A percentile compares a stretch with the other conserved stretches of the same genome.
These are phyloP conservation scores for pig (Sus scrofa) DNA, from an alignment of 2,113 vertebrate genomes.

Conservation along the genomic window DNA sequence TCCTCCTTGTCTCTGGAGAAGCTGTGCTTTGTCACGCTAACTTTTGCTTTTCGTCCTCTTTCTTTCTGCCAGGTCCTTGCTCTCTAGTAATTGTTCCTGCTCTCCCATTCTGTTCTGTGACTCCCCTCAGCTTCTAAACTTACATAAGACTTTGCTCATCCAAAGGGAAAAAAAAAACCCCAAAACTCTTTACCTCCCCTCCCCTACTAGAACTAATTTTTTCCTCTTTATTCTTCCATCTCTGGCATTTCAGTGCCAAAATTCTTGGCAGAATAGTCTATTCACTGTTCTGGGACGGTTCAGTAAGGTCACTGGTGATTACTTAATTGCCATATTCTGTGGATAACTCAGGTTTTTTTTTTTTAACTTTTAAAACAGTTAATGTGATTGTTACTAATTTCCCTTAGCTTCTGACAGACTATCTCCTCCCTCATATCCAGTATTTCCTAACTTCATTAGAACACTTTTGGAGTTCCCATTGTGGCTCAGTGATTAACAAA, in stretches of 20 bases:
- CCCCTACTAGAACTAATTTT: background rate
- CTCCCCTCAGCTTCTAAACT: background rate
- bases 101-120: background rate
- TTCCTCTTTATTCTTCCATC: constrained; percentile 28
- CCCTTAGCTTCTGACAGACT: background rate
- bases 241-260: constrained; percentile 44
- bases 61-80: background rate
- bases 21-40: constrained; percentile 21
- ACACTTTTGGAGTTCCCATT: too few relatives aligned
- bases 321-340: constrained; percentile 45
- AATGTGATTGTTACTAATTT: background rate
- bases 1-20: constrained; percentile 29
- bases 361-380: background rate
- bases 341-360: constrained; percentile 59
- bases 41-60: background rate
- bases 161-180: background rate
- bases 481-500: too few relatives aligned
- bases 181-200: background rate
- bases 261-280: constrained; percentile 24
- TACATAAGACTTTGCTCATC: background rate
- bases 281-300: constrained; percentile 25
- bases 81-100: constrained; percentile 3
- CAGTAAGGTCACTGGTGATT: constrained; percentile 34
- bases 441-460: constrained; percentile 38
- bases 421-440: background rate